Percentiles rank a stretch among this genome's conserved stretches.
Evolutionary conservation across 2,888 invertebrate genomes (phyloP).

Genomic region (Uropetala carovei): DNA sequence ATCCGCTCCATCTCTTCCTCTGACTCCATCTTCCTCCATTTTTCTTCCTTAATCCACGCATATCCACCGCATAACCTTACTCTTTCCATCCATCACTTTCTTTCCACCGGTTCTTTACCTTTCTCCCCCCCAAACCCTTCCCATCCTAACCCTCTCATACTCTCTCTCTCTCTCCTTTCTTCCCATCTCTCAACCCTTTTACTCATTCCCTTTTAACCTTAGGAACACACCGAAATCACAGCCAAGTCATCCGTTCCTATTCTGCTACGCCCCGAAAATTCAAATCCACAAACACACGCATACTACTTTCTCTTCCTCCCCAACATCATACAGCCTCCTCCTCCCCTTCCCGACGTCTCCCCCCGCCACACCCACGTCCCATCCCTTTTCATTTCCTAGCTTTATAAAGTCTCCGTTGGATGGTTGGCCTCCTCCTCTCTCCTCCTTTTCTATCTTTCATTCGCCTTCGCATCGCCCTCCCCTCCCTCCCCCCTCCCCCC

Average conservation of each 20-base stretch:
- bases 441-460: neutral
- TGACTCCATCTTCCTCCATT: neutral
- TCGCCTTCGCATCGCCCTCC: neutral
- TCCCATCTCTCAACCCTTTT: neutral
- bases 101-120: no score
- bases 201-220: neutral
- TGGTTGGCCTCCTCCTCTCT: neutral
- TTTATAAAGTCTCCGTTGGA: no score
- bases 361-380: neutral
- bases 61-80: neutral
- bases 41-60: neutral
- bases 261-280: no score
- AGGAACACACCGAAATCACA: no score
- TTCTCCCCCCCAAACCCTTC: neutral
- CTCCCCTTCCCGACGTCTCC: no score
- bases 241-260: no score
- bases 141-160: neutral
- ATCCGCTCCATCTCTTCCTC: no score
- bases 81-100: neutral
- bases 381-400: neutral
- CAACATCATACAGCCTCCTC: accelerated
- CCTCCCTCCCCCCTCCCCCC: neutral
- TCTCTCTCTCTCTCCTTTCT: neutral
- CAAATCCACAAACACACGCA: no score
- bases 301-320: neutral